Base-by-base conservation (phyloP, 2,797 vertebrate genomes). In the Alfaro cultratus region DNA sequence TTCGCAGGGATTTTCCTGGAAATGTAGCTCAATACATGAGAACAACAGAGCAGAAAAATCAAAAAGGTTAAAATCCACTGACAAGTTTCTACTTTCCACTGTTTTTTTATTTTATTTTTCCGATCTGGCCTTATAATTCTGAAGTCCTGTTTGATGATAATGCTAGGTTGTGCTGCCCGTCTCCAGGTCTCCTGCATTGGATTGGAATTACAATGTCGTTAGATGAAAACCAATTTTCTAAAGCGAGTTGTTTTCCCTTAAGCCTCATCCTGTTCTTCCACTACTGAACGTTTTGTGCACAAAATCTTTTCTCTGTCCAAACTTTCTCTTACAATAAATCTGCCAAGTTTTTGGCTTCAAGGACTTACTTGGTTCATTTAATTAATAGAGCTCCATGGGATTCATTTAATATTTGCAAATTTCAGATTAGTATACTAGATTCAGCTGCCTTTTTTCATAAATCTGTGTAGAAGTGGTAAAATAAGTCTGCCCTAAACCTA, bases 401-500 rank as follows among this genome's bases (percentile, higher is more conserved):
- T 64, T 64, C 16, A 5, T 67, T 39, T 2, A 13, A 68, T 68
- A 43, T 43, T 43, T 26, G 1, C 41, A 68, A 26, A 12, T 26
- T 68, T 68, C 36, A 26, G 10, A 68, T 67, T 86, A 41, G 62
- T 79, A 64, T 89, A 70, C 83, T 4, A 12, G 26, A 84, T 86
- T 81, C 72, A 41, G 71, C 53, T 80, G 39, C 11, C 11, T 43
- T 1, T 43, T 83, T 88, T 87, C 60, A 60, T 55, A 75, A 68
- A 29, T 2, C 43, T 43, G 53, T 71, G 45, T 53, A 81, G 34
- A 21, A 81, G 75, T 21, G 74, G 29, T 84, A 62, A 74, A 73
- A 15, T 87, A 73, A 87, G 77, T 80, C 3, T 71, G 11, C 26
- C 23, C 13, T 71, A 45, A 72, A 21, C 74, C 71, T 78, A 34